Evolutionary conservation across 2,888 invertebrate genomes (phyloP).

Genomic region (Heliconius charithonia): DNA sequence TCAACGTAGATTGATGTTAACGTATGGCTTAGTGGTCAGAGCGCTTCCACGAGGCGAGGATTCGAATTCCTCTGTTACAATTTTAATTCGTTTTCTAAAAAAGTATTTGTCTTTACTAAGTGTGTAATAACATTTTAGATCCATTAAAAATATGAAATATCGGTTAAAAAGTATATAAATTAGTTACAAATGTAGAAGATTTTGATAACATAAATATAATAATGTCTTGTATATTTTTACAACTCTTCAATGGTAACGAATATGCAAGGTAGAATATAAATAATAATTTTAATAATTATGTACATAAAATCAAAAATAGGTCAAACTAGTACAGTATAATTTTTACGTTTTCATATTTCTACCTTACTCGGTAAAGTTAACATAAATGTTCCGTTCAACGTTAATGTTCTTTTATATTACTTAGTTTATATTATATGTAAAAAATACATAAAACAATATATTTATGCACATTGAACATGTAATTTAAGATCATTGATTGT

Average conservation of each 20-base stretch:
- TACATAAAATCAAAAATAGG: not conserved
- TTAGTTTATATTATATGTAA: not conserved
- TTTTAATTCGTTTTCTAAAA: no score
- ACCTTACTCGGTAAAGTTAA: not conserved
- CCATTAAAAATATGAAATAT: not conserved
- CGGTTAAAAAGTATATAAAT: not conserved
- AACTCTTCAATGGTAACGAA: not conserved
- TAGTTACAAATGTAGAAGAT: not conserved
- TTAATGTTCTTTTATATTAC: not conserved
- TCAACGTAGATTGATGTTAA: no score
- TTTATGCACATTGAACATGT: not conserved
- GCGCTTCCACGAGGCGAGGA: no score
- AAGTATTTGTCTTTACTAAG: no score
- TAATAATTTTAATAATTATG: not conserved
- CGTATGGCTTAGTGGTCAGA: no score
- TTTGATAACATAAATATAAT: no score
- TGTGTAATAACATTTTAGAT: no score
- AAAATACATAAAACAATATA: not conserved
- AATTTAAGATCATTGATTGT: constrained; percentile 18
- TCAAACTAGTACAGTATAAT: not conserved
- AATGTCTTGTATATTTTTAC: no score
- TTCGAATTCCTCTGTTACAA: no score
- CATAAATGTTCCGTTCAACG: not conserved
- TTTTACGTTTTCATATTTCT: not conserved
- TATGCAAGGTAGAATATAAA: not conserved